Evolutionary conservation across 2,797 vertebrate species (phyloP).

Genomic region (Myoxocephalus aenaeus): DNA sequence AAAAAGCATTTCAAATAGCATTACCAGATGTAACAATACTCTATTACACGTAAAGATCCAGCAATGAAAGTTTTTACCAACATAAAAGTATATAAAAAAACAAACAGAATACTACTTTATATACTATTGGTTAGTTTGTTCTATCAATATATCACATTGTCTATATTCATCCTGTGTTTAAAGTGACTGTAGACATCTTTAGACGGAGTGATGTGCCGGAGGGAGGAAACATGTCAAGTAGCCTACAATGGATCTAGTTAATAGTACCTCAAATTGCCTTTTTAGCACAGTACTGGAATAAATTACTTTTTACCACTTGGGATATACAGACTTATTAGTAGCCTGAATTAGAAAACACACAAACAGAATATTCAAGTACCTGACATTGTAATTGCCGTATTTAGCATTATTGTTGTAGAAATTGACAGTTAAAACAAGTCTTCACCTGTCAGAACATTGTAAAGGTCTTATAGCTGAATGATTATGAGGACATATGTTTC

Average conservation of each 20-base stretch:
- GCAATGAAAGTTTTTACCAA: too few species aligned
- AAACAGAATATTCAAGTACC: not conserved
- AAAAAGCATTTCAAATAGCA: too few species aligned
- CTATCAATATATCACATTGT: too few species aligned
- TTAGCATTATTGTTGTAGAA: not conserved
- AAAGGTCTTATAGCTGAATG: not conserved
- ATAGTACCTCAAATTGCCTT: too few species aligned
- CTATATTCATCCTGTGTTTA: too few species aligned
- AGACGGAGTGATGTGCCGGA: too few species aligned
- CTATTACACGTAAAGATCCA: not conserved
- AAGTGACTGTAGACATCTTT: too few species aligned
- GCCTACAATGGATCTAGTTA: not conserved
- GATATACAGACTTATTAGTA: not conserved
- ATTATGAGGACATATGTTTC: slow-evolving; percentile 15
- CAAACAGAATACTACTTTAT: too few species aligned
- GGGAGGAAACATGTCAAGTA: not conserved
- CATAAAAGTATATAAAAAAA: too few species aligned
- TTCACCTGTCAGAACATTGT: not conserved
- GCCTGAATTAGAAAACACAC: not conserved
- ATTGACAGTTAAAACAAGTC: not conserved
- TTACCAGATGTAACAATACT: too few species aligned
- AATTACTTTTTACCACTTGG: not conserved
- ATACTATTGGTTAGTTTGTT: too few species aligned
- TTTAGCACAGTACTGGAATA: not conserved
- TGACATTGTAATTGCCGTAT: not conserved